These are phyloP conservation scores for Botia kubotai DNA, from an alignment of 2,797 vertebrate genomes.

Conservation along the genomic window DNA sequence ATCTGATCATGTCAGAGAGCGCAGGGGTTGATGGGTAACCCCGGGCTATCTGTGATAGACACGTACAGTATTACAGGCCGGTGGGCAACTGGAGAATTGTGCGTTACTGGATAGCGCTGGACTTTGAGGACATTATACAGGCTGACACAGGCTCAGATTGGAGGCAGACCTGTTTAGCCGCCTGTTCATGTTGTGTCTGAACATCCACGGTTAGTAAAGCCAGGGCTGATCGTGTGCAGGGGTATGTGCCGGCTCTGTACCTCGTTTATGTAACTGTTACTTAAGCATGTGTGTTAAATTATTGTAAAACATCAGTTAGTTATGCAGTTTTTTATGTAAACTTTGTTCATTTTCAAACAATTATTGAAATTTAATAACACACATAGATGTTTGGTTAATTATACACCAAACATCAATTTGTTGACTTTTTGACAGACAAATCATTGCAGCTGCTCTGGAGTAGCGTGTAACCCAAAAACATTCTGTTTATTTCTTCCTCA, in stretches of 20 bases:
- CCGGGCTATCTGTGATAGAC: conserved; percentile 50
- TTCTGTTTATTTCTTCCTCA: no score
- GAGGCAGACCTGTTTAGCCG: conserved; percentile 47
- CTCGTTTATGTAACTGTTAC: background rate
- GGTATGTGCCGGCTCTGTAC: background rate
- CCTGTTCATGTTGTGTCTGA: conserved; percentile 49
- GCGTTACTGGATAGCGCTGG: conserved; percentile 52
- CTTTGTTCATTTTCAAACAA: background rate
- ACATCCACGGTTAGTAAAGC: conserved; percentile 40
- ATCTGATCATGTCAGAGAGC: conserved; percentile 51
- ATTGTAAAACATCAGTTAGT: background rate
- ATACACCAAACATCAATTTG: no score
- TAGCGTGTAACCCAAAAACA: background rate
- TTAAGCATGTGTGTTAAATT: conserved; percentile 10
- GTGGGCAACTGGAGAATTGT: conserved; percentile 59
- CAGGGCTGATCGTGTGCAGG: background rate
- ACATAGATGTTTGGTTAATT: background rate
- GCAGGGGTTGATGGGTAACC: conserved; percentile 43
- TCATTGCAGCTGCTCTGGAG: background rate
- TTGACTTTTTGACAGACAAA: background rate
- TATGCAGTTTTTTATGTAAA: background rate
- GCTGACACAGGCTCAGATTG: conserved; percentile 54
- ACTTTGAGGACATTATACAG: conserved; percentile 47
- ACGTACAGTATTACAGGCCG: conserved; percentile 52
- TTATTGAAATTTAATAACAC: background rate